A percentile compares a stretch with the other conserved stretches of the same genome.
phyloP scores from a whole-genome alignment of 2,113 vertebrate genomes.

The Hydrolagus affinis region DNA sequence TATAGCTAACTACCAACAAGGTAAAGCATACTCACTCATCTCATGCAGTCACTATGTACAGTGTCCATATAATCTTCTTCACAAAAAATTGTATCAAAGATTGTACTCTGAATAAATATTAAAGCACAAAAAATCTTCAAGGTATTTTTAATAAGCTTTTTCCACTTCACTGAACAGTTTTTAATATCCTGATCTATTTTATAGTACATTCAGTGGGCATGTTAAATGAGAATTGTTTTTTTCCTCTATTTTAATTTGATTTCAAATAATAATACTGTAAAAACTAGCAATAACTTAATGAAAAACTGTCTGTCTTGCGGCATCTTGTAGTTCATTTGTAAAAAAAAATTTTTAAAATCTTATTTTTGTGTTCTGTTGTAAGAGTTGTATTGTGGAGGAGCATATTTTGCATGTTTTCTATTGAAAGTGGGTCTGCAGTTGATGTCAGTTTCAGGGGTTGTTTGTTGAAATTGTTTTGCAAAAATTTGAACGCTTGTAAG shows the following conservation, averaged over 20 bases:
- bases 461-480: too few species aligned
- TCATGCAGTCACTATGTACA: slow-evolving; percentile 9
- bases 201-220: background rate
- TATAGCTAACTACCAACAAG: background rate
- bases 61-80: background rate
- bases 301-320: too few species aligned
- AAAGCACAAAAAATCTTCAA: background rate
- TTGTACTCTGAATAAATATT: slow-evolving; percentile 26
- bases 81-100: slow-evolving; percentile 27
- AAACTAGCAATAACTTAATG: too few species aligned
- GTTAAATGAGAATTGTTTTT: background rate
- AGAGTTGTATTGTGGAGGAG: too few species aligned
- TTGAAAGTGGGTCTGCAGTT: too few species aligned
- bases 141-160: background rate
- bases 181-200: background rate
- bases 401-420: too few species aligned
- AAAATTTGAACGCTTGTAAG: too few species aligned
- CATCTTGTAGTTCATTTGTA: too few species aligned
- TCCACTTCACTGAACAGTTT: background rate
- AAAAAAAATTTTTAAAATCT: too few species aligned
- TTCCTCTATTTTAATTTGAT: background rate
- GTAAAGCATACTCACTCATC: slow-evolving; percentile 13
- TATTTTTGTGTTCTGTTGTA: too few species aligned
- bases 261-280: too few species aligned
- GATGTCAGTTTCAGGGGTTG: too few species aligned